Evolutionary conservation across 2,888 invertebrate species (phyloP), one percentile per base, ranked within the genome.

Genomic region (Caenorhabditis wallacei): DNA sequence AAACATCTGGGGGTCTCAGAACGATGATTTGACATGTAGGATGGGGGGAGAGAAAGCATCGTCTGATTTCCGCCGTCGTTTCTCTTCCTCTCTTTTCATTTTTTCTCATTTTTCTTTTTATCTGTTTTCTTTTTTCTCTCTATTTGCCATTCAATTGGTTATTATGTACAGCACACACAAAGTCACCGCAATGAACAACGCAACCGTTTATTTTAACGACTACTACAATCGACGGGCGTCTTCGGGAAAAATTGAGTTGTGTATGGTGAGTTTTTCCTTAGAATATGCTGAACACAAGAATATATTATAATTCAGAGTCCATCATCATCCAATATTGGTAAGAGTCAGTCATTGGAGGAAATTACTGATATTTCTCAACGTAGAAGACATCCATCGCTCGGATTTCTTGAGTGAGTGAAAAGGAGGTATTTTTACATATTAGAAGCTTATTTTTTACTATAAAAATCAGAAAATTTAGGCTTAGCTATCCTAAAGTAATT

Each of bases 1-100:
- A 76, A 78, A 78, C 78, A 78, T 78, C 78, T 78, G 78, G 69
- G 46, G 51, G 72, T 24, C n/a, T 64, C 56, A 61, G 20, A 61
- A 69, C 30, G 78, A 69, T 56, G 69, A 78, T 78, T 69, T 78
- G 78, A 61, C 78, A 63, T 70, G 22, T 78, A 40, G 54, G 46
- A 51, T 61, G 59, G 68, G 37, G 66, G 63, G 69, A 69, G 63
- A 30, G 8, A 30, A 30, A 30, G 61, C 35, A 63, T 51, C 43
- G 59, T 59, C 68, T 68, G 40, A 68, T 68, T 68, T 63, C 53
- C 24, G 43, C 53, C 63, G 51, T 76, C 40, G 40, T 63, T 48
- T 22, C 48, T n/a, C 51, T 48, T 2, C 16, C 57, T 43, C 20
- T 26, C 61, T 35, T 30, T 30, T 59, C 53, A 63, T 43, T 57